Evolutionary conservation across 2,797 vertebrate genomes (phyloP).

Genomic region (Cyprinodon diabolis): DNA sequence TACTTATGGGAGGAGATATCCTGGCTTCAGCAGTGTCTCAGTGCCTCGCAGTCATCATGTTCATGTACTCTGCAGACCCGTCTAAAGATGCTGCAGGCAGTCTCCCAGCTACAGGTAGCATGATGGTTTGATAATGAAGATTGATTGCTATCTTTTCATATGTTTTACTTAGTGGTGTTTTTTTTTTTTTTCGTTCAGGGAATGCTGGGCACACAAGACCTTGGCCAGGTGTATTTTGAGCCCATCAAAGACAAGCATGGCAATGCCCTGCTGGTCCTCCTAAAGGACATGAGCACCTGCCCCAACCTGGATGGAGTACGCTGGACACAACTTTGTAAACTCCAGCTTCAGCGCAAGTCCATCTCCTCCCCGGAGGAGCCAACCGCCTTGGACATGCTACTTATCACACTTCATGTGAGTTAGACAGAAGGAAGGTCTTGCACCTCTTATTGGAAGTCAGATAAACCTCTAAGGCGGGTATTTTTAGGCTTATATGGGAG

Average conservation of each 20-base stretch:
- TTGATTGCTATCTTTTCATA: neutral
- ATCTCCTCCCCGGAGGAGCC: constrained; percentile 89
- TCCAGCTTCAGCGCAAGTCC: constrained; percentile 89
- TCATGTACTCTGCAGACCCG: constrained; percentile 90
- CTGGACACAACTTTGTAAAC: constrained; percentile 87
- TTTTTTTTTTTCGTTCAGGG: constrained; percentile 69
- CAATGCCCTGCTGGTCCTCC: constrained; percentile 88
- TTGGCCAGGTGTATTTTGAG: constrained; percentile 91
- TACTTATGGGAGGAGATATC: constrained; percentile 91
- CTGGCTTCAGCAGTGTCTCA: constrained; percentile 89
- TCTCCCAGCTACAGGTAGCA: constrained; percentile 86
- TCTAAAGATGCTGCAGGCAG: constrained; percentile 89
- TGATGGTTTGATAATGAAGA: neutral
- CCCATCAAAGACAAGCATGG: constrained; percentile 92
- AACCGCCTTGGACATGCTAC: constrained; percentile 87
- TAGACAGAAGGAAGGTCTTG: neutral
- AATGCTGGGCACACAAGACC: constrained; percentile 88
- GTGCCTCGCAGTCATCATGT: constrained; percentile 86
- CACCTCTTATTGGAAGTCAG: neutral
- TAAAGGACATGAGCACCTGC: constrained; percentile 85
- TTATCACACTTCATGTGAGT: constrained; percentile 87
- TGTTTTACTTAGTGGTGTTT: neutral
- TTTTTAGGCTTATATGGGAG: constrained; percentile 44
- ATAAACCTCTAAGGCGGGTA: constrained; percentile 18
- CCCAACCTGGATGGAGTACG: constrained; percentile 85